Conservation (phyloP, 2,113 vertebrate genomes). For the Oreochromis tanganicae region DNA sequence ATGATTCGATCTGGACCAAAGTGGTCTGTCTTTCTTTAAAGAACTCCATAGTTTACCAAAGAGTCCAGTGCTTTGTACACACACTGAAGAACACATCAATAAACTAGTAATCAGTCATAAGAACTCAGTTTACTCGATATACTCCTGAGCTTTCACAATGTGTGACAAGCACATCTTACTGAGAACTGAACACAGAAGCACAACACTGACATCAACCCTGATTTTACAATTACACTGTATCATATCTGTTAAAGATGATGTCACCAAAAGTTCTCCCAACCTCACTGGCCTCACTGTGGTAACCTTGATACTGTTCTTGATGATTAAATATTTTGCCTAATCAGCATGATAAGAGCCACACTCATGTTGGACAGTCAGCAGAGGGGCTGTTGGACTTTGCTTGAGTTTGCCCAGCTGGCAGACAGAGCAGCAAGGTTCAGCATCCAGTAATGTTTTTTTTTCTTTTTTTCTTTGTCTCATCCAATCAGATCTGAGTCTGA, state of each 20-base stretch:
- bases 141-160: not conserved
- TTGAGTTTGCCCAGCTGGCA: constrained; percentile 41
- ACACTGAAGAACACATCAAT: not conserved
- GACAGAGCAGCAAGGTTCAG: constrained; percentile 48
- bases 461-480: not conserved
- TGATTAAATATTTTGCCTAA: constrained; percentile 26
- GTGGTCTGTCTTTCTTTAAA: not conserved
- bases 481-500: not conserved
- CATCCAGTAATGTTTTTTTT: not conserved
- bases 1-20: not conserved
- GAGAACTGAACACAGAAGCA: not conserved
- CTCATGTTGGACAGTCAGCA: constrained; percentile 17
- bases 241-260: not conserved
- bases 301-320: not conserved
- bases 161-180: not conserved
- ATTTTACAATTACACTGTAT: not conserved
- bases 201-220: not conserved
- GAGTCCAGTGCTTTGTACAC: not conserved
- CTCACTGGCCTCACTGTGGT: not conserved
- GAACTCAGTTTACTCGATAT: not conserved
- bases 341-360: constrained; percentile 43
- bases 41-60: not conserved
- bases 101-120: not conserved
- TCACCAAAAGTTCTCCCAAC: not conserved
- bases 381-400: constrained; percentile 59